Conservation (phyloP, 2,113 vertebrate species). For the Callipepla californica region DNA sequence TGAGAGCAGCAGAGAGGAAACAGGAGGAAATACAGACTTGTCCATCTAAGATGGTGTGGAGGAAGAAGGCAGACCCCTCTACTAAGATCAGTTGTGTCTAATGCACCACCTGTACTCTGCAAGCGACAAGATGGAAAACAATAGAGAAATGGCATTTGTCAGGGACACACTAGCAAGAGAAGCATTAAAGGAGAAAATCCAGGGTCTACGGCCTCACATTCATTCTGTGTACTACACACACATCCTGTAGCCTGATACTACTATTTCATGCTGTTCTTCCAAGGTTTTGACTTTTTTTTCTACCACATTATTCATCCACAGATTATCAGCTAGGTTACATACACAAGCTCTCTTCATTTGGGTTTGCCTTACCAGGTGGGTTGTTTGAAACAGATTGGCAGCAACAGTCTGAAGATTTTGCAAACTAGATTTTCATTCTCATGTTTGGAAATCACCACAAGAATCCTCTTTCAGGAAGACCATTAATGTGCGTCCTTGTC, state of each 20-base stretch:
- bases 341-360: neutral
- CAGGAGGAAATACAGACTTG: fast-evolving
- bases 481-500: neutral
- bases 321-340: neutral
- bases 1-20: neutral
- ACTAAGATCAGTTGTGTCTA: neutral
- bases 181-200: neutral
- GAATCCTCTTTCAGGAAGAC: neutral
- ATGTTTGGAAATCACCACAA: neutral
- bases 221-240: neutral
- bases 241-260: neutral
- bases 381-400: neutral
- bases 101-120: neutral
- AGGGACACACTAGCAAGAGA: neutral
- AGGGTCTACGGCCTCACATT: neutral
- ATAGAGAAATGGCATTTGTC: neutral
- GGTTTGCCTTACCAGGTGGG: neutral
- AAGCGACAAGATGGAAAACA: neutral
- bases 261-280: fast-evolving
- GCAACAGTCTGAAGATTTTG: neutral
- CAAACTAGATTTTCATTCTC: neutral
- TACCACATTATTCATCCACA: neutral
- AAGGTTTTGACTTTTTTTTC: neutral
- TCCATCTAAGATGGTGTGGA: neutral
- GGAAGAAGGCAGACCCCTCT: neutral